Percentiles rank a stretch among this genome's conserved stretches.
phyloP scores from a whole-genome alignment of 2,113 vertebrate genomes.

The Xiphophorus couchianus region DNA sequence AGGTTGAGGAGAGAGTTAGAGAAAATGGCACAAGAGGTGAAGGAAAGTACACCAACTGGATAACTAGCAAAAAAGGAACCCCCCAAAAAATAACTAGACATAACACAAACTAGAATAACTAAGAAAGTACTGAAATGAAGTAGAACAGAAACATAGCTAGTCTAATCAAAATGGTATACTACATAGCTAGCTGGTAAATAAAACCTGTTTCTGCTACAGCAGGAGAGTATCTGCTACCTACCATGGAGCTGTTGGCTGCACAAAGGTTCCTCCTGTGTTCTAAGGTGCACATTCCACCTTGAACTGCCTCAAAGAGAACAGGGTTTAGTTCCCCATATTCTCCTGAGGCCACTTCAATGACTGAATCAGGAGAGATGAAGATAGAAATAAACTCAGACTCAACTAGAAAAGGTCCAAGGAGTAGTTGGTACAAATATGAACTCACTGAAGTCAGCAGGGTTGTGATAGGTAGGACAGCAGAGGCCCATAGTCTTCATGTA shows the following conservation, averaged over 20 bases:
- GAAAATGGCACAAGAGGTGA: too few relatives aligned
- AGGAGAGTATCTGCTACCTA: constrained; percentile 63
- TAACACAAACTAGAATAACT: too few relatives aligned
- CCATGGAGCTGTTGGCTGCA: constrained; percentile 75
- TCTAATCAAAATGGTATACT: too few relatives aligned
- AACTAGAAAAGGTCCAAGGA: background rate
- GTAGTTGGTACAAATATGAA: constrained; percentile 29
- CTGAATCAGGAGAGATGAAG: constrained; percentile 66
- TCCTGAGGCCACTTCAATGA: constrained; percentile 96
- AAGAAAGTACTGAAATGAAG: too few relatives aligned
- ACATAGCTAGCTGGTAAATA: too few relatives aligned
- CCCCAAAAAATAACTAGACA: too few relatives aligned
- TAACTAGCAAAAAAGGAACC: too few relatives aligned
- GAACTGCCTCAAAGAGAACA: constrained; percentile 91
- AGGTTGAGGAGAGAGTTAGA: too few relatives aligned
- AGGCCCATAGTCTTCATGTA: constrained; percentile 95
- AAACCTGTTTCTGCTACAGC: accelerated
- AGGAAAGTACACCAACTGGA: too few relatives aligned
- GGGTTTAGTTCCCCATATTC: constrained; percentile 97
- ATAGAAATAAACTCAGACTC: background rate
- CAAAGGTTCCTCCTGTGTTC: constrained; percentile 87
- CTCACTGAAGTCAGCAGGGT: constrained; percentile 97
- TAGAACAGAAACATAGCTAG: too few relatives aligned
- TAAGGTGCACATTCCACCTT: constrained; percentile 88
- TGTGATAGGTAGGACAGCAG: constrained; percentile 96